phyloP scores from a whole-genome alignment of 2,888 invertebrate species.

The Notodonta dromedarius region DNA sequence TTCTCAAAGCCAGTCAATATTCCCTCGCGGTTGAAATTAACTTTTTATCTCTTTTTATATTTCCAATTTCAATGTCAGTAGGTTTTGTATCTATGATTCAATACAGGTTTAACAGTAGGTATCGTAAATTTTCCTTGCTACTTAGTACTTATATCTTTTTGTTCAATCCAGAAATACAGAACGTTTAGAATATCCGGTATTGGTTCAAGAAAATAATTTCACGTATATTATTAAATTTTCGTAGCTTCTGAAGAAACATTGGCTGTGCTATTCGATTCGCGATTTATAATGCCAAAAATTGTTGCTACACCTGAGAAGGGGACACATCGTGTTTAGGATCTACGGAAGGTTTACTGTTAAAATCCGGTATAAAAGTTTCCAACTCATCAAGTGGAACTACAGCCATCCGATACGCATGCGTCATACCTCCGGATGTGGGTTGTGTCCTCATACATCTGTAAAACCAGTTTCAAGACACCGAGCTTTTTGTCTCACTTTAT shows the following conservation, averaged over 20 bases:
- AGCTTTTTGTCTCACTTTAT: conserved; percentile 66
- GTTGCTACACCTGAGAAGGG: too few relatives aligned
- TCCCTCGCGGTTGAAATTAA: not conserved
- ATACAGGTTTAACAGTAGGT: not conserved
- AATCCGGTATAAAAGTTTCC: not conserved
- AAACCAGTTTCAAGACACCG: conserved; percentile 62
- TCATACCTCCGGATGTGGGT: conserved; percentile 70
- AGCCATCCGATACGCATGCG: conserved; percentile 56
- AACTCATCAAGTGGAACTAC: conserved; percentile 12
- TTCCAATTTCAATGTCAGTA: not conserved
- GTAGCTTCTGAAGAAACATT: not conserved
- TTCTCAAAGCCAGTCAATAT: conserved; percentile 7
- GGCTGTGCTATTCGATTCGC: not conserved
- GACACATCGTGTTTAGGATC: not conserved
- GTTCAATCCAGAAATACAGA: not conserved
- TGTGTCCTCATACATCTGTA: conserved; percentile 56
- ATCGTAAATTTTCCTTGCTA: not conserved
- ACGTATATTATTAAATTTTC: not conserved
- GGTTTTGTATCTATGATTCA: not conserved
- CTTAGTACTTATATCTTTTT: not conserved
- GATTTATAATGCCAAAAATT: not conserved
- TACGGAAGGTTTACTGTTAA: not conserved
- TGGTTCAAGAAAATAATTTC: not conserved
- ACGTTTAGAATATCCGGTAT: conserved; percentile 1
- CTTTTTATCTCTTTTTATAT: not conserved